Base-by-base conservation (phyloP, 2,888 invertebrate genomes). In the Thumatha senex region DNA sequence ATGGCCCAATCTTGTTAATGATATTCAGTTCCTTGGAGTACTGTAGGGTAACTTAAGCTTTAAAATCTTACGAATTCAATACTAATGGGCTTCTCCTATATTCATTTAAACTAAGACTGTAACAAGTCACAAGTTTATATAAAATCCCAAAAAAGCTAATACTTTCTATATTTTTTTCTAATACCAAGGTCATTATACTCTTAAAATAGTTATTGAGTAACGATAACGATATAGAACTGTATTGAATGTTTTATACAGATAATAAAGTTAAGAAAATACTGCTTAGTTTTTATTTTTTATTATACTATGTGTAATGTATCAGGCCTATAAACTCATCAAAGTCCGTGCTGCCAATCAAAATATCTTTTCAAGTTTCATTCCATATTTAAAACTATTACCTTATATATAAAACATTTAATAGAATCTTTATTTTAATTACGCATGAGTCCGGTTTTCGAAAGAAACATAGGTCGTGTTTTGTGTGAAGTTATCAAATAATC, bases 401-500 rank as follows among this genome's bases (percentile, higher is more conserved):
- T 74, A 80, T 74, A 76, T 24, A 24, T 24, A 72, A 80, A 76
- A 76, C 73, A 70, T 80, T 78, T 77, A 78, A 80, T 74, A 76
- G 75, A 79, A 79, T 72, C 70, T 81, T 78, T 76, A 78, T 79
- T 80, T 84, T 82, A 84, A 83, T 84, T 81, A 81, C 76, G 66
- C 55, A 50, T 46, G 48, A 61, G 59, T 51, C 66, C 61, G 58
- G 67, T 73, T 73, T 54, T 42, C 61, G 11, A 71, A 71, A 76
- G 74, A 74, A 78, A 68, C 69, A 67, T 56, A 82, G 77, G 73
- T 76, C 82, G 78, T 78, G 78, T 84, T 84, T 77, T 79, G 74
- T 78, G 74, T 72, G 66, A 71, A 82, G 83, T 86, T 89, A 90
- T 90, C 89, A 84, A 85, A 86, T 89, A 87, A 89, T 89, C 88